A percentile compares a stretch with the other conserved stretches of the same genome.
Evolutionary conservation across 2,113 vertebrate genomes (phyloP).

Genomic region (Nothocercus nigrocapillus): DNA sequence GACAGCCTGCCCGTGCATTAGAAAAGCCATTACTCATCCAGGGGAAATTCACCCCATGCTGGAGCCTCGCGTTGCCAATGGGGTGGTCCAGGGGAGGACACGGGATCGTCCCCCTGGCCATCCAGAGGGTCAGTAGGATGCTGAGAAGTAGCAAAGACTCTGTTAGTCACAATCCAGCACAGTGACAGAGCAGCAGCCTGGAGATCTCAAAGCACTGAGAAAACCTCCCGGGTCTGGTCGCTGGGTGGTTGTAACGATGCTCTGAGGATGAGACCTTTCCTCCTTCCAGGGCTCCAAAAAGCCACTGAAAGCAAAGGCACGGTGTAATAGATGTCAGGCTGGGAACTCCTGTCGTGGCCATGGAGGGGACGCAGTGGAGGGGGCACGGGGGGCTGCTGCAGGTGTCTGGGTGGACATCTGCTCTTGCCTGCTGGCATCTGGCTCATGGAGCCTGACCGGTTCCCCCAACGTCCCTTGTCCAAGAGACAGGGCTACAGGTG

Average conservation of each 20-base stretch:
- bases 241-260: background rate
- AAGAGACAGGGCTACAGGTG: background rate
- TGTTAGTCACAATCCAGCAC: background rate
- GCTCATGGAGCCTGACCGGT: background rate
- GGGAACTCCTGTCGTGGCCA: background rate
- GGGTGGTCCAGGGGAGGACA: conserved; percentile 36
- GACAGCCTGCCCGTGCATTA: conserved; percentile 89
- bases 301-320: background rate
- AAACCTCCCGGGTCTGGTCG: background rate
- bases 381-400: background rate
- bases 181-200: background rate
- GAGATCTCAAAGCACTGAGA: background rate
- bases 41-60: conserved; percentile 67
- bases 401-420: background rate
- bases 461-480: background rate
- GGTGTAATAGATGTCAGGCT: background rate
- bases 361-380: too few species aligned
- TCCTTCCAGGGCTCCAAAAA: background rate
- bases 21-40: conserved; percentile 89
- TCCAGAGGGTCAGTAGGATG: background rate
- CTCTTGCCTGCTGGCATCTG: accelerated
- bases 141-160: background rate
- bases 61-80: conserved; percentile 31
- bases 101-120: background rate
- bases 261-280: background rate